Conservation (phyloP, 2,888 invertebrate genomes). For the Callyntrura guangdongensis region DNA sequence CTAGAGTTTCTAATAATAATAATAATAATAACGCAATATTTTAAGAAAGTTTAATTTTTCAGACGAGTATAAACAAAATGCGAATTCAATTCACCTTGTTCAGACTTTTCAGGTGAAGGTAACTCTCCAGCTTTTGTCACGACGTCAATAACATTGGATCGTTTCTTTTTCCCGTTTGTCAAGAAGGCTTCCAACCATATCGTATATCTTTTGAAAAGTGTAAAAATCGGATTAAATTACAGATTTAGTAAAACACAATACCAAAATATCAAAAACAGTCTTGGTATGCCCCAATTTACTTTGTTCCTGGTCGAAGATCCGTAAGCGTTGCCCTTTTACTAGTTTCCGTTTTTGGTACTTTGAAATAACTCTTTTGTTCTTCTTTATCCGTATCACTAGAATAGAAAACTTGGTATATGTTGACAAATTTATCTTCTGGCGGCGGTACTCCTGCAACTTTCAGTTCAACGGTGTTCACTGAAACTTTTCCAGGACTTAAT, state of each 20-base stretch:
- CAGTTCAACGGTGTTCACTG: conserved; percentile 92
- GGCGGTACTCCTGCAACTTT: conserved; percentile 94
- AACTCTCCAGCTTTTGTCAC: conserved; percentile 91
- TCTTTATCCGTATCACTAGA: conserved; percentile 90
- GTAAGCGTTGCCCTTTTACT: conserved; percentile 89
- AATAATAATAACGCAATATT: not conserved
- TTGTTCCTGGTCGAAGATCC: conserved; percentile 91
- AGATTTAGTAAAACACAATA: not conserved
- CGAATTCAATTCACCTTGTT: conserved; percentile 87
- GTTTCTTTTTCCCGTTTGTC: conserved; percentile 95
- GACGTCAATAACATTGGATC: conserved; percentile 95
- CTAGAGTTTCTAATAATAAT: conserved; percentile 60
- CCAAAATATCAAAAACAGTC: conserved; percentile 9
- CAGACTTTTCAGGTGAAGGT: conserved; percentile 86
- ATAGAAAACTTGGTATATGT: conserved; percentile 94
- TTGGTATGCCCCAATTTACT: conserved; percentile 84
- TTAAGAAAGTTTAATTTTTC: not conserved
- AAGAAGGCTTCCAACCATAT: conserved; percentile 96
- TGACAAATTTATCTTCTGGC: conserved; percentile 95
- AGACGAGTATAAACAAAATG: not conserved
- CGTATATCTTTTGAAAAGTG: conserved; percentile 89
- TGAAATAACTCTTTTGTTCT: conserved; percentile 90
- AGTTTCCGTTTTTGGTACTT: conserved; percentile 91
- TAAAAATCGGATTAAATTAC: not conserved
- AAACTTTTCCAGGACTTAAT: conserved; percentile 91